These are phyloP conservation scores for Ornithoptera priamus DNA, from an alignment of 2,888 invertebrate genomes.

Conservation along the genomic window DNA sequence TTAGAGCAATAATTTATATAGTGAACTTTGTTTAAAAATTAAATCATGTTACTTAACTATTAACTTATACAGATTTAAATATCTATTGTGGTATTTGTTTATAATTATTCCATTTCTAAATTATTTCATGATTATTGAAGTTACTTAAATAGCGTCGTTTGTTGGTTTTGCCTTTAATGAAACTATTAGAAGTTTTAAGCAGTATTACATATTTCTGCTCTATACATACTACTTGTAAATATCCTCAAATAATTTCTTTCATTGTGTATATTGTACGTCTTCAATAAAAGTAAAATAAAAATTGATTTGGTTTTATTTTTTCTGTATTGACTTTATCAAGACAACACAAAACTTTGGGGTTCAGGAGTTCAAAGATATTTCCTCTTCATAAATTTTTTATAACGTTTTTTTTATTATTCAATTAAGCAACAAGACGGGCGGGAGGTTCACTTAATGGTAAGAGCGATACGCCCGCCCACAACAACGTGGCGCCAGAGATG, in stretches of 20 bases:
- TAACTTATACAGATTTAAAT: constrained; percentile 3
- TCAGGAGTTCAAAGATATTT: too few species aligned
- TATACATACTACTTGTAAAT: constrained; percentile 69
- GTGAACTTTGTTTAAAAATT: constrained; percentile 32
- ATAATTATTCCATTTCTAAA: neutral
- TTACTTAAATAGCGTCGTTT: neutral
- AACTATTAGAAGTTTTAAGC: constrained; percentile 7
- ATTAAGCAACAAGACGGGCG: too few species aligned
- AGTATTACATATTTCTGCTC: constrained; percentile 32
- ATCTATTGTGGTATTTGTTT: constrained; percentile 1
- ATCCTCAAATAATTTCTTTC: constrained; percentile 69
- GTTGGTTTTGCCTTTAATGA: constrained; percentile 2
- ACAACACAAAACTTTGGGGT: neutral
- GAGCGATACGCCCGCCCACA: too few species aligned
- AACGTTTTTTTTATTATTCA: too few species aligned
- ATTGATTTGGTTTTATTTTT: constrained; percentile 31
- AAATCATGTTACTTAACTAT: constrained; percentile 4
- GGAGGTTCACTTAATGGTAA: too few species aligned
- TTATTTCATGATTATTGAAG: constrained; percentile 1
- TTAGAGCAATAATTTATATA: constrained; percentile 74
- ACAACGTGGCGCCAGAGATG: too few species aligned
- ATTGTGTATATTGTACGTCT: constrained; percentile 76
- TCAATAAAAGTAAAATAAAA: constrained; percentile 63
- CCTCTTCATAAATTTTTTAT: too few species aligned
- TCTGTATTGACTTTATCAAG: neutral